These are phyloP conservation scores for Patiria pectinifera DNA, from an alignment of 53 echinoderm and acorn worm genomes.

Conservation along the genomic window DNA sequence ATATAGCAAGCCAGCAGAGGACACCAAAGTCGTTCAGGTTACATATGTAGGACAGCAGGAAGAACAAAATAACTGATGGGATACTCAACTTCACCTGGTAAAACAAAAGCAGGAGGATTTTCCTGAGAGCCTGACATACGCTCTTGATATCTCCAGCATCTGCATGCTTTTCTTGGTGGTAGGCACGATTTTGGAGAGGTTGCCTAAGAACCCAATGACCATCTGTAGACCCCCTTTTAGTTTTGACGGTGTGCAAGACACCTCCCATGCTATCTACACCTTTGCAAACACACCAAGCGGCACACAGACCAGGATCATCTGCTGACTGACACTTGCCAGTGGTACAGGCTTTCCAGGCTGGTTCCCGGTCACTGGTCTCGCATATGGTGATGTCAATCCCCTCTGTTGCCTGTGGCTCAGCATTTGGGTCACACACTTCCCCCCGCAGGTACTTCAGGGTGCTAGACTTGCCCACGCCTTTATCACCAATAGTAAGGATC, in stretches of 20 bases:
- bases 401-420: conserved; percentile 53
- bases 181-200: background rate
- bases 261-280: conserved; percentile 40
- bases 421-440: conserved; percentile 44
- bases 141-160: background rate
- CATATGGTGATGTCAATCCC: conserved; percentile 66
- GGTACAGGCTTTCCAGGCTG: conserved; percentile 30
- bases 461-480: conserved; percentile 67
- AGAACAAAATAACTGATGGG: conserved; percentile 3
- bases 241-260: background rate
- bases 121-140: background rate
- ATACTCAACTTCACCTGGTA: background rate
- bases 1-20: conserved; percentile 48
- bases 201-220: background rate
- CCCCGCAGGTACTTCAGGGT: conserved; percentile 45
- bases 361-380: conserved; percentile 51
- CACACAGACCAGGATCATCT: conserved; percentile 49
- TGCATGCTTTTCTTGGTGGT: background rate
- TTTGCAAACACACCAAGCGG: conserved; percentile 58
- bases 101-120: background rate
- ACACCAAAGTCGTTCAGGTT: conserved; percentile 30
- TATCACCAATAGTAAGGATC: conserved; percentile 60
- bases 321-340: conserved; percentile 13
- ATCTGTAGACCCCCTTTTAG: background rate
- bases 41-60: background rate